A percentile compares a stretch with the other conserved stretches of the same genome.
Conservation (phyloP, 2,888 invertebrate genomes). For the Drepanosiphum platanoidis region DNA sequence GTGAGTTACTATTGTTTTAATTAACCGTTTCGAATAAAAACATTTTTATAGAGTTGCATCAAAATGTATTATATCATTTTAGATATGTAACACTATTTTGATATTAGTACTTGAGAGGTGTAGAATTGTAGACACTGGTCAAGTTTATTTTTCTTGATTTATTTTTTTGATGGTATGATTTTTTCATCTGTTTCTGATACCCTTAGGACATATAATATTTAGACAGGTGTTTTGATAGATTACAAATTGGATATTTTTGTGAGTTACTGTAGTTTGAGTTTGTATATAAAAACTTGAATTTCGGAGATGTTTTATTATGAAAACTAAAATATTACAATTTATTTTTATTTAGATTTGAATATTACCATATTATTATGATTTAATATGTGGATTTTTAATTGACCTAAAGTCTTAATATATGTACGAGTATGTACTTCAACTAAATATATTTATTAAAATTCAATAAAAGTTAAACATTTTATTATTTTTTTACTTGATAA, state of each 20-base stretch:
- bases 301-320: neutral
- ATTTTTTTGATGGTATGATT: slow-evolving; percentile 21
- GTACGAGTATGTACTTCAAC: too few relatives aligned
- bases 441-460: too few relatives aligned
- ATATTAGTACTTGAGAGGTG: neutral
- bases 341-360: neutral
- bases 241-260: slow-evolving; percentile 20
- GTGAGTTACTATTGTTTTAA: too few relatives aligned
- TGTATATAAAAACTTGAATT: slow-evolving; percentile 17
- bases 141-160: slow-evolving; percentile 23
- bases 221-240: slow-evolving; percentile 24
- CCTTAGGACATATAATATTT: slow-evolving; percentile 1
- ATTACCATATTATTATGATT: neutral
- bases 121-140: slow-evolving; percentile 21
- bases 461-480: too few relatives aligned
- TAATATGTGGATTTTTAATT: too few relatives aligned
- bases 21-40: too few relatives aligned
- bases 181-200: neutral
- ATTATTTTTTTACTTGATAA: too few relatives aligned
- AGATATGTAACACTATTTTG: neutral
- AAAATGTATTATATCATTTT: neutral
- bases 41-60: neutral
- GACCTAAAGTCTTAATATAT: too few relatives aligned
- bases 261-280: neutral
- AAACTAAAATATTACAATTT: neutral